Conservation (phyloP, 2,888 invertebrate species). For the Drosophila koepferae region DNA sequence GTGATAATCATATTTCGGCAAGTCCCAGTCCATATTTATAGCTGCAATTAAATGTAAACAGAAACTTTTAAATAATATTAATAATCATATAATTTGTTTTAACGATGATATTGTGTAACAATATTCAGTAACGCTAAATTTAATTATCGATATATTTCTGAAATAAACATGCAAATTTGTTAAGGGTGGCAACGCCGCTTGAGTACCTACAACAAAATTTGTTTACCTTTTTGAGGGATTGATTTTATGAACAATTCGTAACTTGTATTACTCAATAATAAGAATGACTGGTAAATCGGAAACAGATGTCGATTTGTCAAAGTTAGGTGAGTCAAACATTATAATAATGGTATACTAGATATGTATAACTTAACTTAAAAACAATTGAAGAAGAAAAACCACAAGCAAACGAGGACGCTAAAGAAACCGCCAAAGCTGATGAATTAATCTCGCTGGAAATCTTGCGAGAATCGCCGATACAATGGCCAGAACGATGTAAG, state of each 20-base stretch:
- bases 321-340: constrained; percentile 29
- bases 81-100: background rate
- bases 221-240: constrained; percentile 35
- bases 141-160: constrained; percentile 20
- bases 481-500: constrained; percentile 98
- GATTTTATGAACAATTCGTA: background rate
- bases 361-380: background rate
- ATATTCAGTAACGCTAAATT: background rate
- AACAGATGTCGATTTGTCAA: background rate
- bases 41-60: background rate
- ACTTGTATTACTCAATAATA: background rate
- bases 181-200: constrained; percentile 18
- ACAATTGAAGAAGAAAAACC: constrained; percentile 36
- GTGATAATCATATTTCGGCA: background rate
- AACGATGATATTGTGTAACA: constrained; percentile 5
- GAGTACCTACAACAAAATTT: constrained; percentile 37
- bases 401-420: constrained; percentile 32
- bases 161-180: background rate
- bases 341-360: background rate
- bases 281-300: constrained; percentile 38
- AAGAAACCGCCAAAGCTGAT: constrained; percentile 86
- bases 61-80: background rate
- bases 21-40: background rate
- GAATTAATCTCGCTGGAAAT: constrained; percentile 95
- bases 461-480: constrained; percentile 96